These are phyloP conservation scores for Eumaeus atala DNA, from an alignment of 1,140 invertebrate genomes.

Conservation along the genomic window DNA sequence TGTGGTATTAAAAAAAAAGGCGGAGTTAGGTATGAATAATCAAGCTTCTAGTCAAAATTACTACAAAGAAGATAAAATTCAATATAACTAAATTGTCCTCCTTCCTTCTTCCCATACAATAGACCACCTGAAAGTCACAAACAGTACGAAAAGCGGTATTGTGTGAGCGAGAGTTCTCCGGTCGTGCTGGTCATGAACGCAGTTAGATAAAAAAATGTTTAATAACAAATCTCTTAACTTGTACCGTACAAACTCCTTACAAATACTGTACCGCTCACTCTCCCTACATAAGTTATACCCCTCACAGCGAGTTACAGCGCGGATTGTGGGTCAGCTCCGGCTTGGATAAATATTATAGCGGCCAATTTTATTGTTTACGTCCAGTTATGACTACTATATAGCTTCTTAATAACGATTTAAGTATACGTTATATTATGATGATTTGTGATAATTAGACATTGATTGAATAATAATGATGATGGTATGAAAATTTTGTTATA, in stretches of 20 bases:
- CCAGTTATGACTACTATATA: constrained; percentile 2
- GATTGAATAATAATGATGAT: too few relatives aligned
- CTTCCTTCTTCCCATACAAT: too few relatives aligned
- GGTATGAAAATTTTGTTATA: neutral
- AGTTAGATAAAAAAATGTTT: too few relatives aligned
- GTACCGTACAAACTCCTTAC: constrained; percentile 22
- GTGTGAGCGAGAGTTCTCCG: too few relatives aligned
- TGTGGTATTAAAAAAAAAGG: too few relatives aligned
- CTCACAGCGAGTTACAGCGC: constrained; percentile 46
- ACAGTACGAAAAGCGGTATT: too few relatives aligned
- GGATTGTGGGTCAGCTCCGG: constrained; percentile 48
- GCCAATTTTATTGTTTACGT: constrained; percentile 31
- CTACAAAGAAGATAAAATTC: too few relatives aligned
- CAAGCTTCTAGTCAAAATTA: too few relatives aligned
- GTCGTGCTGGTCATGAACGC: too few relatives aligned
- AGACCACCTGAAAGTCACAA: too few relatives aligned
- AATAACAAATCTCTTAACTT: constrained; percentile 17
- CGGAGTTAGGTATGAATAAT: too few relatives aligned
- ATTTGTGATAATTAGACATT: neutral
- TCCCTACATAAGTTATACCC: constrained; percentile 53
- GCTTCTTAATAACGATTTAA: neutral
- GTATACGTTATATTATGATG: neutral
- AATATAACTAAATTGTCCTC: too few relatives aligned
- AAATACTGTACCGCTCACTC: constrained; percentile 36
- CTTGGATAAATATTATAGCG: constrained; percentile 39